Conservation (phyloP, 2,888 invertebrate genomes). For the Xanthorhoe spadicearia region DNA sequence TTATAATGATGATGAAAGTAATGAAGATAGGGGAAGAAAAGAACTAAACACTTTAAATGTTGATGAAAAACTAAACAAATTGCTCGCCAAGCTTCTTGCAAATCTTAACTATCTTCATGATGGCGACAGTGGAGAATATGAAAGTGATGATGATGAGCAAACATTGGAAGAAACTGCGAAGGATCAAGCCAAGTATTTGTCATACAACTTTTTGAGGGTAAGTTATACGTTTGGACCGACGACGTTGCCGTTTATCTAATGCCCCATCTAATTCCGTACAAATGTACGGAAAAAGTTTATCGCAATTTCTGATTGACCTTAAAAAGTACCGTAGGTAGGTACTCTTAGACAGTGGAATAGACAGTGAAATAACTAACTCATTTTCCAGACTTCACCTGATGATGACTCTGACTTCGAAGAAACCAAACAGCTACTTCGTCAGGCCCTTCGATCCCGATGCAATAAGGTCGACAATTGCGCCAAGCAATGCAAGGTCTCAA, state of each 20-base stretch:
- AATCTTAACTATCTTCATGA: not conserved
- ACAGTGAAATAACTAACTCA: no score
- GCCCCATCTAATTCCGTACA: no score
- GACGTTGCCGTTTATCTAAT: no score
- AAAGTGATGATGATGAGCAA: not conserved
- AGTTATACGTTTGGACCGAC: no score
- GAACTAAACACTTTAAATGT: no score
- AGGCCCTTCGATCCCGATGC: constrained; percentile 52
- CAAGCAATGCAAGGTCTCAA: constrained; percentile 45
- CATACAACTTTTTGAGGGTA: constrained; percentile 22
- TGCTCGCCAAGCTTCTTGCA: no score
- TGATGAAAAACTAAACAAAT: no score
- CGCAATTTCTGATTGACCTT: no score
- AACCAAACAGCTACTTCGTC: constrained; percentile 28
- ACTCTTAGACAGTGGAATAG: no score
- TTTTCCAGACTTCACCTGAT: constrained; percentile 25
- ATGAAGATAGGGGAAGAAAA: constrained; percentile 13
- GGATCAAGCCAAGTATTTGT: constrained; percentile 17
- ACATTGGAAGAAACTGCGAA: constrained; percentile 18
- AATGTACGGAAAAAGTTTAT: no score
- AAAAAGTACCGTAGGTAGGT: no score
- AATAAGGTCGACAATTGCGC: constrained; percentile 46
- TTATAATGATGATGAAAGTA: not conserved
- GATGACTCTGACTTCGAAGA: constrained; percentile 15
- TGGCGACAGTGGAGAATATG: not conserved